These are phyloP conservation scores for Hyles euphorbiae DNA, from an alignment of 1,140 invertebrate species.

Conservation along the genomic window DNA sequence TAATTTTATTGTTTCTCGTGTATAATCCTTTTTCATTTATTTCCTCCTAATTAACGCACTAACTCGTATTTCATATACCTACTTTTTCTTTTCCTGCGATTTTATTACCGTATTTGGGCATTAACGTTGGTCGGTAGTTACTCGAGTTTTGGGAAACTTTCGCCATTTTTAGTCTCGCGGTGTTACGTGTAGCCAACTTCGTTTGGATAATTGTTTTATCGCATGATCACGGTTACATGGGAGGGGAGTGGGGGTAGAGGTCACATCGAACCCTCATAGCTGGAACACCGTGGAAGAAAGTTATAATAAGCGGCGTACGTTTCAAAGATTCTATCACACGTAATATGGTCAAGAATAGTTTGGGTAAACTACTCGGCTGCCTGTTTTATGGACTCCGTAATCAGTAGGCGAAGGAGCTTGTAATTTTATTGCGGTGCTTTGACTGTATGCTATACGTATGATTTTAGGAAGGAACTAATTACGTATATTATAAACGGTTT, in stretches of 20 bases:
- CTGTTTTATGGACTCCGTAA: slow-evolving; percentile 31
- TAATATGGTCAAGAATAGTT: slow-evolving; percentile 66
- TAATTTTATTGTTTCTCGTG: no score
- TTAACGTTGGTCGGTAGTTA: slow-evolving; percentile 1
- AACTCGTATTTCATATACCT: no score
- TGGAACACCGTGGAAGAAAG: slow-evolving; percentile 54
- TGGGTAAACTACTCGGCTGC: slow-evolving; percentile 35
- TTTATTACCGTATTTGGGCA: slow-evolving; percentile 1
- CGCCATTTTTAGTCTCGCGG: slow-evolving; percentile 45
- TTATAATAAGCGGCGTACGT: slow-evolving; percentile 54
- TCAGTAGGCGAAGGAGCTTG: slow-evolving; percentile 22
- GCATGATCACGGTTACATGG: slow-evolving; percentile 51
- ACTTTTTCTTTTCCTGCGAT: neutral
- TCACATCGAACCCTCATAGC: slow-evolving; percentile 42
- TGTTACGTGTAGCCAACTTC: slow-evolving; percentile 48
- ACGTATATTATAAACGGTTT: no score
- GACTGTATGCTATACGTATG: no score
- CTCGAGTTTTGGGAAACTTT: slow-evolving; percentile 32
- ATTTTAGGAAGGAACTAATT: no score
- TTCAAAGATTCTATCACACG: slow-evolving; percentile 56
- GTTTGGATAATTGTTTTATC: slow-evolving; percentile 69
- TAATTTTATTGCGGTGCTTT: slow-evolving; percentile 8
- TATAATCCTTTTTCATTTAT: no score
- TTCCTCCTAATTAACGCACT: no score
- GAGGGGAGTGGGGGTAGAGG: slow-evolving; percentile 22